Evolutionary conservation across 2,113 vertebrate species (phyloP), one percentile per base, ranked within the genome.

Genomic region (Takifugu flavidus): DNA sequence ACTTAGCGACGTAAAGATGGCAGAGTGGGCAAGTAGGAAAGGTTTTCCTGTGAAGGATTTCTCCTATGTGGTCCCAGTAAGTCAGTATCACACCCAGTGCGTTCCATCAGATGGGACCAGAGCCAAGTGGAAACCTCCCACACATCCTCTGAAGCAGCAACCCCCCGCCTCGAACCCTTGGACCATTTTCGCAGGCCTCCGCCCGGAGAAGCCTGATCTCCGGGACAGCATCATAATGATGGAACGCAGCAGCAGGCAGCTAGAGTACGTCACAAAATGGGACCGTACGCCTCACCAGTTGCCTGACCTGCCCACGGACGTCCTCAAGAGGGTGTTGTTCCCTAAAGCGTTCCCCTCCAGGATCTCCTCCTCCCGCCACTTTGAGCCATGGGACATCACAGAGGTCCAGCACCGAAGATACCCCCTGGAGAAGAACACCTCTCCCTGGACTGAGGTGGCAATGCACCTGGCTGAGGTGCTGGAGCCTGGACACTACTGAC

Each of bases 361-460:
- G 69, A 67, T 90, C 7, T 7, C 44, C 26, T 67, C 67, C 13
- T 55, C 75, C 8, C 20, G 13, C 3, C 13, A 65, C 60, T 87
- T 86, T 45, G 55, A 79, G 49, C 44, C 80, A 7, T 65, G 13
- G 55, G 58, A 54, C 51, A 80, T 90, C 0, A 3, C 46, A 46
- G 70, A 82, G 56, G 65, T 88, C 28, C 79, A 76, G 27, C 79
- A 51, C 34, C 31, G 47, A 43, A 49, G 79, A 45, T 3, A 58
- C 26, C 49, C 57, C 42, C 45, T 47, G 53, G 58, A 60, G n/a
- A 25, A 10, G 25, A 62, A 53, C 49, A n/a, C 57, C 56, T 83
- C 78, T 27, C 80, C 82, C 14, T 87, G 87, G 85, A 89, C 88
- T 1, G 88, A 91, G 67, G 79, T 89, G 74, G 82, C 82, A 39